Conservation (phyloP, 2,888 invertebrate species). For the Microplitis manilae region DNA sequence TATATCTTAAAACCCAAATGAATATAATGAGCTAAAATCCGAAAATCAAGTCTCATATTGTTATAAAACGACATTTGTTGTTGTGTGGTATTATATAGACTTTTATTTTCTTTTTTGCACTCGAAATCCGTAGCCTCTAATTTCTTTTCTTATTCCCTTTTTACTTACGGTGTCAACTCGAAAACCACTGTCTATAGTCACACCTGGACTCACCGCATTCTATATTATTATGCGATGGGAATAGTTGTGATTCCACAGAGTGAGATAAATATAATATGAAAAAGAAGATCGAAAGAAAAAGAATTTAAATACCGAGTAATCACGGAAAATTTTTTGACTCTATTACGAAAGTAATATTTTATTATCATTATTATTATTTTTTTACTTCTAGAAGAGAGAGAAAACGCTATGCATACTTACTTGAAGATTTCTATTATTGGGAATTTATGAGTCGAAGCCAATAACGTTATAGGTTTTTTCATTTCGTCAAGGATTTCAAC, state of each 20-base stretch:
- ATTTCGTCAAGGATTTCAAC: background rate
- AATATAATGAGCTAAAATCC: background rate
- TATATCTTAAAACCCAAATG: conserved; percentile 8
- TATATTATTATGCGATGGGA: conserved; percentile 30
- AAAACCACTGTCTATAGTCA: background rate
- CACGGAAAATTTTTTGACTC: background rate
- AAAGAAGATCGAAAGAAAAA: background rate
- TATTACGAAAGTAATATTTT: no score
- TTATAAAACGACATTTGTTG: background rate
- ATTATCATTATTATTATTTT: no score
- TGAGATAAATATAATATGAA: background rate
- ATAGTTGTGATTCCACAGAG: conserved; percentile 2
- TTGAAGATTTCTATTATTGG: background rate
- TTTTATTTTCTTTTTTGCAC: background rate
- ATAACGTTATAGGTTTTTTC: background rate
- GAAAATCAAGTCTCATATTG: background rate
- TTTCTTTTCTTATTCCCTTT: background rate
- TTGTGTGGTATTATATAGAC: background rate
- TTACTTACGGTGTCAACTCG: background rate
- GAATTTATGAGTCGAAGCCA: background rate
- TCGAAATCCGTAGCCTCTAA: background rate
- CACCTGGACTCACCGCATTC: conserved; percentile 33
- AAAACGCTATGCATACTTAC: background rate
- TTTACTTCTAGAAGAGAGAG: no score
- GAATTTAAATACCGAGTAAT: background rate